A percentile compares a stretch with the other conserved stretches of the same genome.
phyloP scores from a whole-genome alignment of 2,888 invertebrate genomes.

The Elgonia sp. region DNA sequence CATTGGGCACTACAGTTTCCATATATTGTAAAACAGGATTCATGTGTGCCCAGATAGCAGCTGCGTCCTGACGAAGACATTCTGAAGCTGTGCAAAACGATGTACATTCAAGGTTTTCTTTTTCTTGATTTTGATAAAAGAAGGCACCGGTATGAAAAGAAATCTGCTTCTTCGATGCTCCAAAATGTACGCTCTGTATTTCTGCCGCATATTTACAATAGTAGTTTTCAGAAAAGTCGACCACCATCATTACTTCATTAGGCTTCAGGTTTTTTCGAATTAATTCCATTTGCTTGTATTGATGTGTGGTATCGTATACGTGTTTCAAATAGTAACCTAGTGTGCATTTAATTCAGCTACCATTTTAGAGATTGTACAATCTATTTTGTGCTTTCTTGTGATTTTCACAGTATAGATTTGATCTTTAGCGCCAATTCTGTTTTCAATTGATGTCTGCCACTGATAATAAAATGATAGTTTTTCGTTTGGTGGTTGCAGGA shows the following conservation, averaged over 20 bases:
- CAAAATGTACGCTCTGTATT: conserved; percentile 8
- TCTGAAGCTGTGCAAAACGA: conserved; percentile 50
- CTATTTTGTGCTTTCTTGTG: conserved; percentile 41
- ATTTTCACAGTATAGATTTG: conserved; percentile 23
- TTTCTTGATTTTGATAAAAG: conserved; percentile 20
- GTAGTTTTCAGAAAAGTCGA: conserved; percentile 33
- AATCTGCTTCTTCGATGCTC: conserved; percentile 10
- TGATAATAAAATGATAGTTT: conserved; percentile 37
- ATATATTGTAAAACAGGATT: conserved; percentile 19
- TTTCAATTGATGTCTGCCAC: conserved; percentile 31
- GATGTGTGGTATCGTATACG: conserved; percentile 34
- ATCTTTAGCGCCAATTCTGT: conserved; percentile 25
- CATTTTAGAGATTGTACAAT: conserved; percentile 35
- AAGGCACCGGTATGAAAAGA: background rate
- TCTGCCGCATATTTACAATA: background rate
- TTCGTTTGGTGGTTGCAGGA: background rate
- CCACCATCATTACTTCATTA: conserved; percentile 30
- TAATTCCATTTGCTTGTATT: conserved; percentile 21
- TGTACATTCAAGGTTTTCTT: conserved; percentile 5
- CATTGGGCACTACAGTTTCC: background rate
- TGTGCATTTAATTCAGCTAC: conserved; percentile 22
- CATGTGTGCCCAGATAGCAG: conserved; percentile 45
- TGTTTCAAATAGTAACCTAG: conserved; percentile 23
- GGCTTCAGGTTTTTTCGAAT: conserved; percentile 13
- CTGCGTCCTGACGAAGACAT: conserved; percentile 37